Evolutionary conservation across 2,113 vertebrate species (phyloP), one percentile per base, ranked within the genome.

Genomic region (Stigmatopora nigra): DNA sequence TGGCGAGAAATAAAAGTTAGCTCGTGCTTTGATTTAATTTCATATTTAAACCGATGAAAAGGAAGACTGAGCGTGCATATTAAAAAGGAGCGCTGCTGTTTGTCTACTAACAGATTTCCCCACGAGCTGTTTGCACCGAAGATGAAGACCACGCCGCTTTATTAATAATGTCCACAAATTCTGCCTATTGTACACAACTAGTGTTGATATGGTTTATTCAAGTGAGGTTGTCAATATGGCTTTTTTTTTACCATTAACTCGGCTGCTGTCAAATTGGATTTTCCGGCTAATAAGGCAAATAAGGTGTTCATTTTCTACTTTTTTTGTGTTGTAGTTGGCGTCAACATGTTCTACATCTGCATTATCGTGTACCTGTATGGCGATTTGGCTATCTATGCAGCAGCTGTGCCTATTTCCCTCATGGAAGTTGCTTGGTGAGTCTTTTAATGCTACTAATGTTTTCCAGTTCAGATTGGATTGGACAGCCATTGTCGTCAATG

Each of bases 341-440:
- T 99, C 84, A 98, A 98, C 78, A 89, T 99, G 89, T 99, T 99
- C 89, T 99, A 99, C 85, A 93, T 98, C 91, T 99, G 97, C 90
- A 92, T 99, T 82, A 98, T 99, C 3, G 80, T 96, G 70, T 99
- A 99, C 80, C 92, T 99, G 80, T 99, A 99, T 0, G 97, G 96
- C 63, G 97, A 99, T 84, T 87, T 99, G 85, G 95, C 97, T 58
- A 99, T 99, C 90, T 99, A 99, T 0, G 97, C 97, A 0, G 95
- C 97, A 0, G 97, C 97, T 0, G 97, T 99, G 31, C 97, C 97
- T 0, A 90, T 96, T 55, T 98, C 97, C 0, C 92, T 99, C 20
- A 95, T 96, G 93, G 94, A 98, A 67, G 95, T 99, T 8, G 93
- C 94, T 65, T 99, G 97, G 97, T 99, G 74, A 93, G 95, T 91